Evolutionary conservation across 2,888 invertebrate genomes (phyloP).

Genomic region (Drosophila multiciliata): DNA sequence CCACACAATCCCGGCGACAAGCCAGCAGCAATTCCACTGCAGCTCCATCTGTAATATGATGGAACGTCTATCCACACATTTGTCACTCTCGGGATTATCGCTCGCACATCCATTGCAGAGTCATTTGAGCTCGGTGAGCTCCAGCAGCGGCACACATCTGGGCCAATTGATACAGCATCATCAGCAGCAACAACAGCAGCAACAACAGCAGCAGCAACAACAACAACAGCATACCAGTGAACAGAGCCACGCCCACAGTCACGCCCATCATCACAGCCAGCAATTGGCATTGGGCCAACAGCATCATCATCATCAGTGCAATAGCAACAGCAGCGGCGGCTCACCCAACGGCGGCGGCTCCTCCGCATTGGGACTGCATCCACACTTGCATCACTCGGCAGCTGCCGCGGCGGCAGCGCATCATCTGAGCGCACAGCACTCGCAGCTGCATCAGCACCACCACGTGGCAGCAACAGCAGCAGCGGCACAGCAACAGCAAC

Average conservation of each 20-base stretch:
- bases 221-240: conserved; percentile 72
- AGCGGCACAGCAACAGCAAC: conserved; percentile 52
- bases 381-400: conserved; percentile 61
- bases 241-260: conserved; percentile 59
- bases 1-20: conserved; percentile 27
- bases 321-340: conserved; percentile 70
- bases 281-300: conserved; percentile 80
- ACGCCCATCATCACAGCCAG: conserved; percentile 77
- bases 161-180: conserved; percentile 73
- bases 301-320: conserved; percentile 76
- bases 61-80: conserved; percentile 85
- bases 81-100: conserved; percentile 85
- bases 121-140: conserved; percentile 81
- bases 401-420: conserved; percentile 61
- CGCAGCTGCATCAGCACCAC: conserved; percentile 68
- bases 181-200: conserved; percentile 71
- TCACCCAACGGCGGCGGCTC: conserved; percentile 67
- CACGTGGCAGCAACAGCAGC: conserved; percentile 54
- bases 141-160: conserved; percentile 73
- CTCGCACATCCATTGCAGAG: conserved; percentile 85
- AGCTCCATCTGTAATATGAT: conserved; percentile 82
- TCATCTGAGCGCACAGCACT: conserved; percentile 60
- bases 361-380: conserved; percentile 56
- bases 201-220: conserved; percentile 74
- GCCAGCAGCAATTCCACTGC: conserved; percentile 39